Percentiles rank a stretch among this genome's conserved stretches.
Evolutionary conservation across 2,113 vertebrate species (phyloP).

Genomic region (Pygathrix nemaeus): DNA sequence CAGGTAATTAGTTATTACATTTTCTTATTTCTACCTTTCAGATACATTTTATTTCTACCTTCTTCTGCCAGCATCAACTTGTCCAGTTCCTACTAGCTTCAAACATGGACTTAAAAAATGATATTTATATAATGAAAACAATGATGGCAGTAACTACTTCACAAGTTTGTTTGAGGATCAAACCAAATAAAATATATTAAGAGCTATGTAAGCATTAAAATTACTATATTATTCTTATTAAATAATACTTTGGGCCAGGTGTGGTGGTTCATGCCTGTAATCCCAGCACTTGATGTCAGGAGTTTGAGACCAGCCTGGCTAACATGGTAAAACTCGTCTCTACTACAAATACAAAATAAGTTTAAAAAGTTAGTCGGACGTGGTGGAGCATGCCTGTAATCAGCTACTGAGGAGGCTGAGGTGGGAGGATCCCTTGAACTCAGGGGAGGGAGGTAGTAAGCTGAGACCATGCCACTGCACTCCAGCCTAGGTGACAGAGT

Average conservation of each 20-base stretch:
- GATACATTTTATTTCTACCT: background rate
- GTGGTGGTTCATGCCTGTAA: too few species aligned
- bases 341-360: too few species aligned
- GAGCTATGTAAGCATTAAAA: background rate
- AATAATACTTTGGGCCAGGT: background rate
- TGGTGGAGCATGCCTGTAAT: too few species aligned
- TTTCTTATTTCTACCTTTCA: conserved; percentile 19
- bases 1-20: background rate
- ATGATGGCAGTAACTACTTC: background rate
- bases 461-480: too few species aligned
- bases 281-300: too few species aligned
- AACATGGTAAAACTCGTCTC: too few species aligned
- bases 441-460: too few species aligned
- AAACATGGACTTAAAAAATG: conserved; percentile 27
- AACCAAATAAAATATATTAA: conserved; percentile 2
- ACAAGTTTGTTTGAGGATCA: background rate
- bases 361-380: accelerated
- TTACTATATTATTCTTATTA: background rate
- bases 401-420: too few species aligned
- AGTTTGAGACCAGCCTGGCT: too few species aligned
- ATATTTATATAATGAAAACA: conserved; percentile 24
- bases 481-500: too few species aligned
- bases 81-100: background rate
- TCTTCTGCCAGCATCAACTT: background rate
- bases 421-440: too few species aligned